These are phyloP conservation scores for Apostichopus leukothele DNA, from an alignment of 53 echinoderm and acorn worm genomes.

Conservation along the genomic window DNA sequence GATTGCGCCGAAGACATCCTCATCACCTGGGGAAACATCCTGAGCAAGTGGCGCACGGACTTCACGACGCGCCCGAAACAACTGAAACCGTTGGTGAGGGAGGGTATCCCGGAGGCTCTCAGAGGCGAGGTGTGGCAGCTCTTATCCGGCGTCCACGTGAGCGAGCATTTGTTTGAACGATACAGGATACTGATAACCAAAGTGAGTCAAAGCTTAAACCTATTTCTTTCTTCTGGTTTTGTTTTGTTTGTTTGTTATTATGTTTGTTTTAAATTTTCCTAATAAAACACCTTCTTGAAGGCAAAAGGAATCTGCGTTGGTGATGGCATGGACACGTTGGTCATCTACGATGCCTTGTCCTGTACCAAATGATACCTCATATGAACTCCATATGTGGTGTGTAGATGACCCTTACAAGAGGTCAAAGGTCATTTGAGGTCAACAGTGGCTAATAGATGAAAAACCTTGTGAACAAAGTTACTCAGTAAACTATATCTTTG, in stretches of 20 bases:
- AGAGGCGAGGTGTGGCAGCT: constrained; percentile 99
- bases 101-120: constrained; percentile 93
- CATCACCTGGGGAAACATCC: constrained; percentile 80
- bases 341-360: too few species aligned
- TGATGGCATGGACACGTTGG: too few species aligned
- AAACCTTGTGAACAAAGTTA: neutral
- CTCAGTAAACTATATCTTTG: neutral
- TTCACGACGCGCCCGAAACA: constrained; percentile 81
- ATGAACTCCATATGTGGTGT: neutral
- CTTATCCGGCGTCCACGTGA: constrained; percentile 83
- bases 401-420: neutral
- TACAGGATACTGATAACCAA: constrained; percentile 91
- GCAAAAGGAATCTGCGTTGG: too few species aligned
- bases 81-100: constrained; percentile 77
- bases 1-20: constrained; percentile 95
- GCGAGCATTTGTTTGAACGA: constrained; percentile 79
- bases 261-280: too few species aligned
- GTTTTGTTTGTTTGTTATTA: too few species aligned
- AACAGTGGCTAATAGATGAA: neutral
- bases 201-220: constrained; percentile 57
- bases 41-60: constrained; percentile 89
- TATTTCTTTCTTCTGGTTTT: too few species aligned
- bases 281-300: too few species aligned
- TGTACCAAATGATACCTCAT: neutral
- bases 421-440: neutral